Conservation (phyloP, 2,888 invertebrate genomes). For the Phasia obesa region DNA sequence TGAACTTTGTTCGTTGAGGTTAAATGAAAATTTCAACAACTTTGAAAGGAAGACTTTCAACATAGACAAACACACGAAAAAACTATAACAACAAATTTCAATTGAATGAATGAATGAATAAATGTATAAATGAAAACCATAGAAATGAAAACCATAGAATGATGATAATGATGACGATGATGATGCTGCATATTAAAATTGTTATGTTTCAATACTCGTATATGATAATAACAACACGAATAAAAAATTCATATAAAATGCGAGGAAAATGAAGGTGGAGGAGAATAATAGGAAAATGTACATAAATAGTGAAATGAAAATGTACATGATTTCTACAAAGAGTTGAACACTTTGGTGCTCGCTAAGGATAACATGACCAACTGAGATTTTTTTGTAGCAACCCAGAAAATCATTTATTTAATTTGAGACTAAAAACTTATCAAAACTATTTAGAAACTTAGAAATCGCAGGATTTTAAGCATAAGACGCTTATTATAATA, state of each 20-base stretch:
- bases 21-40: slow-evolving; percentile 65
- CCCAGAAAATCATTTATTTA: too few species aligned
- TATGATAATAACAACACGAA: slow-evolving; percentile 53
- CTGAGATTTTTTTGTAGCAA: too few species aligned
- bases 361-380: slow-evolving; percentile 9
- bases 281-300: neutral
- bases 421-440: too few species aligned
- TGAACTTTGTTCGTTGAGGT: slow-evolving; percentile 68
- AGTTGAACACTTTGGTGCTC: neutral
- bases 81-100: slow-evolving; percentile 51
- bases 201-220: slow-evolving; percentile 41
- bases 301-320: slow-evolving; percentile 23
- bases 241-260: slow-evolving; percentile 12
- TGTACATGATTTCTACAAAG: neutral
- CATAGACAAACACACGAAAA: slow-evolving; percentile 5
- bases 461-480: too few species aligned
- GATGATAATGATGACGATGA: slow-evolving; percentile 28
- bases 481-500: too few species aligned
- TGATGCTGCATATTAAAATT: slow-evolving; percentile 55
- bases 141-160: slow-evolving; percentile 67
- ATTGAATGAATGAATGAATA: slow-evolving; percentile 61
- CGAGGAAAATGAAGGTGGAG: neutral
- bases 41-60: slow-evolving; percentile 62
- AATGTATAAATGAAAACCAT: slow-evolving; percentile 62
- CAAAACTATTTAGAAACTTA: too few species aligned